Conservation (phyloP, 2,888 invertebrate genomes). For the Harpalus rubripes region DNA sequence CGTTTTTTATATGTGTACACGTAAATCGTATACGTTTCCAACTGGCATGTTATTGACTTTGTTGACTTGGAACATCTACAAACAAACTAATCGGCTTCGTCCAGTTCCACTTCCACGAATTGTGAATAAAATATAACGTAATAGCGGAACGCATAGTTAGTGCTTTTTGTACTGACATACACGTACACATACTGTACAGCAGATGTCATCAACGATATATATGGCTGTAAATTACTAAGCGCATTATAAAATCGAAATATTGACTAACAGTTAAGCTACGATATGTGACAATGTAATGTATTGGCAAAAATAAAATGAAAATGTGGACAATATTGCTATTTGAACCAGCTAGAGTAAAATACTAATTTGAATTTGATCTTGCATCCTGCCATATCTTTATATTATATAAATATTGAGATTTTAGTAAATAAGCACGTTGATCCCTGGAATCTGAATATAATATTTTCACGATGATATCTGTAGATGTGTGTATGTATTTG, state of each 20-base stretch:
- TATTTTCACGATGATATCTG: no score
- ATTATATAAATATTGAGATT: no score
- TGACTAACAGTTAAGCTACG: conserved; percentile 19
- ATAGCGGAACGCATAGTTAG: conserved; percentile 18
- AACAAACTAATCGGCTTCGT: conserved; percentile 30
- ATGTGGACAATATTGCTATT: no score
- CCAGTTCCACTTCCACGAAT: conserved; percentile 11
- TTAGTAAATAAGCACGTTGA: no score
- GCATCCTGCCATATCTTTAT: no score
- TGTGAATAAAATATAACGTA: conserved; percentile 39
- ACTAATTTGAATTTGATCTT: no score
- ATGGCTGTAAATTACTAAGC: neutral
- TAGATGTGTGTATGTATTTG: no score
- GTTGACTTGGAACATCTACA: conserved; percentile 16
- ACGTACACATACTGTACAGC: neutral
- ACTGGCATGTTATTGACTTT: conserved; percentile 28
- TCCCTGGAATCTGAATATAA: no score
- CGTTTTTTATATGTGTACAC: no score
- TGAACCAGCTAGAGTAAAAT: no score
- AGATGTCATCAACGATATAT: conserved; percentile 13
- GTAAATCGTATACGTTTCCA: no score
- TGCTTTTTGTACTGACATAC: neutral
- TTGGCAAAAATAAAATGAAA: neutral
- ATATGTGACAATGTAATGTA: neutral
- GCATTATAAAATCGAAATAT: conserved; percentile 44